Evolutionary conservation across 2,888 invertebrate species (phyloP).

Genomic region (Hypercompe scribonia): DNA sequence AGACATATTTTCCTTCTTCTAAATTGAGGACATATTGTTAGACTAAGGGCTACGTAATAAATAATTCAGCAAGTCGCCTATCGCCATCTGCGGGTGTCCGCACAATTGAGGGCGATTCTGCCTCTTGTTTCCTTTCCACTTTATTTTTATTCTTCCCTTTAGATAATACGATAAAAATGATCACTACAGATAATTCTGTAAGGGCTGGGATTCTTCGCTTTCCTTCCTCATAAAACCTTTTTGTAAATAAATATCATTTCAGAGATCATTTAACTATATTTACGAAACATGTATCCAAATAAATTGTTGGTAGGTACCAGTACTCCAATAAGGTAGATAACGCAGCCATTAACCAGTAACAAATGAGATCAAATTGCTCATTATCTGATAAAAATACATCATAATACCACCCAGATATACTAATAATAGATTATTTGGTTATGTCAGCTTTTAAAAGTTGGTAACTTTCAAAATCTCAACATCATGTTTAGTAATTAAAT

Average conservation of each 20-base stretch:
- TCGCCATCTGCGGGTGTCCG: background rate
- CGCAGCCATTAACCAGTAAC: background rate
- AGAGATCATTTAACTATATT: background rate
- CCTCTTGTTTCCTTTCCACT: background rate
- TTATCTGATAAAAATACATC: constrained; percentile 5
- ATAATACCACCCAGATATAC: background rate
- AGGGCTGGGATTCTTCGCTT: background rate
- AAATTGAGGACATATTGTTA: constrained; percentile 1
- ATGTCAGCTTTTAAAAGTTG: constrained; percentile 2
- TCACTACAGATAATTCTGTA: background rate
- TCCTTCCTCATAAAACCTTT: background rate
- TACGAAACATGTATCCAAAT: background rate
- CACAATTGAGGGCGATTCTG: background rate
- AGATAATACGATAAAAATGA: background rate
- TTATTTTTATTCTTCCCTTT: background rate
- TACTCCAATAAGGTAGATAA: background rate
- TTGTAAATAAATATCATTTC: background rate
- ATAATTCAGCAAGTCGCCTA: constrained; percentile 2
- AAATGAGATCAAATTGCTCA: constrained; percentile 1
- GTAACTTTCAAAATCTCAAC: background rate
- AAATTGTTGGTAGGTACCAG: background rate
- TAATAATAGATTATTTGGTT: background rate
- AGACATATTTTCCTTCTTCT: background rate
- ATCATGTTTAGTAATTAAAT: constrained; percentile 24
- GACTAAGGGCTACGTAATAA: background rate